Evolutionary conservation across 2,888 invertebrate species (phyloP).

Genomic region (Diadegma fenestrale): DNA sequence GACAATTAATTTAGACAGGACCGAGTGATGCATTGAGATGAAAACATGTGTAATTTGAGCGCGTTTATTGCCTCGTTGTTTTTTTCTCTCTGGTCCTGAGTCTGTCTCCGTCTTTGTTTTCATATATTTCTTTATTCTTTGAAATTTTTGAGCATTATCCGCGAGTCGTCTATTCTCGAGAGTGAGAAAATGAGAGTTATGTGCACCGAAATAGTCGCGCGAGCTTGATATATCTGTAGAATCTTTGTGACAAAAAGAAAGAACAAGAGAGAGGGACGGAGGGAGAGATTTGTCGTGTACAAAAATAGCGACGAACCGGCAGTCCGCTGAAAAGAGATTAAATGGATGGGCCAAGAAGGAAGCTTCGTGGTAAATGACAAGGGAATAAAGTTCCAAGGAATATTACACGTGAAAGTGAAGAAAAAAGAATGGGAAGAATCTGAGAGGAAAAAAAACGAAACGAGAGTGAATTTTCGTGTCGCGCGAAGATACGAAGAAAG

Average conservation of each 20-base stretch:
- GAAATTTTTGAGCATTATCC: constrained; percentile 22
- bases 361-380: constrained; percentile 49
- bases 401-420: constrained; percentile 43
- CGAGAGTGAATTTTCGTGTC: constrained; percentile 19
- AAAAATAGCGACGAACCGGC: constrained; percentile 66
- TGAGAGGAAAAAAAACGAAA: neutral
- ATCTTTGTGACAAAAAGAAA: constrained; percentile 18
- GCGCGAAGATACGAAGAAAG: constrained; percentile 33
- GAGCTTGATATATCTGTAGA: constrained; percentile 16
- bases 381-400: constrained; percentile 47
- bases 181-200: constrained; percentile 54
- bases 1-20: constrained; percentile 57
- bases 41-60: constrained; percentile 51
- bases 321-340: constrained; percentile 63
- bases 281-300: constrained; percentile 23
- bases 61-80: neutral
- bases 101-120: neutral
- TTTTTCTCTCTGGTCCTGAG: neutral
- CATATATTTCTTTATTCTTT: neutral
- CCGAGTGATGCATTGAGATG: constrained; percentile 60
- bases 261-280: neutral
- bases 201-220: constrained; percentile 39
- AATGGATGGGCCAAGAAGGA: constrained; percentile 52
- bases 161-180: constrained; percentile 21
- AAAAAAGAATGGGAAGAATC: constrained; percentile 48